Evolutionary conservation across 2,113 vertebrate genomes (phyloP).

Genomic region (Gymnocephalus cernua): DNA sequence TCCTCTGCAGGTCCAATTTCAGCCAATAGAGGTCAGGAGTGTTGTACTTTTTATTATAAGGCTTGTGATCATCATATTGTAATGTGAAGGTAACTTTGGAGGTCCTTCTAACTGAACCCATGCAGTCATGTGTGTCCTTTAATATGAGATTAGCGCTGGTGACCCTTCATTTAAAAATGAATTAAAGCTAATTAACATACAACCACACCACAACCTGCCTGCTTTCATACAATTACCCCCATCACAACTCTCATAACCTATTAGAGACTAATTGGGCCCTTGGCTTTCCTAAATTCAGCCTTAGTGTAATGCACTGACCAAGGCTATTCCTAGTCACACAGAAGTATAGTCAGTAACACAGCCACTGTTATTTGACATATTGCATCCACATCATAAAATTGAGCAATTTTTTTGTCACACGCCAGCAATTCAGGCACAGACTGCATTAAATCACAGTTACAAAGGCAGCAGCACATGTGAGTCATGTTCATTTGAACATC

Average conservation of each 20-base stretch:
- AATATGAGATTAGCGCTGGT: slow-evolving; percentile 24
- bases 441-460: slow-evolving; percentile 15
- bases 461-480: slow-evolving; percentile 34
- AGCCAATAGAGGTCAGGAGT: slow-evolving; percentile 69
- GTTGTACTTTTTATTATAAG: slow-evolving; percentile 17
- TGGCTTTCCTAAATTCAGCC: background rate
- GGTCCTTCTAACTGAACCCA: slow-evolving; percentile 7
- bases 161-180: slow-evolving; percentile 28
- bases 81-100: background rate
- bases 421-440: slow-evolving; percentile 6
- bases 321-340: background rate
- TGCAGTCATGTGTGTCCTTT: slow-evolving; percentile 37
- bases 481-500: slow-evolving; percentile 43
- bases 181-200: slow-evolving; percentile 49
- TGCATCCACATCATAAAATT: slow-evolving; percentile 26
- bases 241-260: background rate
- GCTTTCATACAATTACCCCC: slow-evolving; percentile 29
- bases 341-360: background rate
- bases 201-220: slow-evolving; percentile 4
- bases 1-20: slow-evolving; percentile 1
- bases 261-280: slow-evolving; percentile 8
- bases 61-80: background rate
- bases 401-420: slow-evolving; percentile 24
- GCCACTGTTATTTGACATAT: background rate
- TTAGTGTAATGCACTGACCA: slow-evolving; percentile 1